Conservation (phyloP, 2,113 vertebrate species). For the Turnix velox region DNA sequence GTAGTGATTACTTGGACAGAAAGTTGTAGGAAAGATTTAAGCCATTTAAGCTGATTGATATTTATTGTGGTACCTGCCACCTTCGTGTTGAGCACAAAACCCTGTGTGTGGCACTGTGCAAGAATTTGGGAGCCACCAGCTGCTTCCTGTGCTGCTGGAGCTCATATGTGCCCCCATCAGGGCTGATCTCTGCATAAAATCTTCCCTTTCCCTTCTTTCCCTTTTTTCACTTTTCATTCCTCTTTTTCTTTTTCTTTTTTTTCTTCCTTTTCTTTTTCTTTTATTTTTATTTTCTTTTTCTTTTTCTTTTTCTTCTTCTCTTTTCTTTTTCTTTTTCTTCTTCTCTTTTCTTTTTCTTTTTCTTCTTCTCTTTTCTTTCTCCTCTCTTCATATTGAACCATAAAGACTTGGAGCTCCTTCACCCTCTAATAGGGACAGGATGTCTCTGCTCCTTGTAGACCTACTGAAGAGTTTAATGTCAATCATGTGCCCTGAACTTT, state of each 20-base stretch:
- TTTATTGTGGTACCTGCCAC: background rate
- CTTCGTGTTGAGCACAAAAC: background rate
- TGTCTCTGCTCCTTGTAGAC: background rate
- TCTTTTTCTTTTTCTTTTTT: too few relatives aligned
- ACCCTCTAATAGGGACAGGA: background rate
- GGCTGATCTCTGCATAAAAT: background rate
- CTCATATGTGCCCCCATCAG: background rate
- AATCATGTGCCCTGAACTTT: background rate
- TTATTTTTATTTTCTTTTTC: too few relatives aligned
- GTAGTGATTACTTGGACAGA: accelerated
- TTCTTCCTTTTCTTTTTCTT: too few relatives aligned
- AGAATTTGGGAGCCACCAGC: background rate
- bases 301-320: background rate
- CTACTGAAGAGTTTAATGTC: background rate
- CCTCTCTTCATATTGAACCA: background rate
- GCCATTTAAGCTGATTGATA: background rate
- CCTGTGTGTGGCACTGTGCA: background rate
- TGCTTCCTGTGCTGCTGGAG: background rate
- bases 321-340: too few relatives aligned
- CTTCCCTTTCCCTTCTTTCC: too few relatives aligned
- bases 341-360: background rate
- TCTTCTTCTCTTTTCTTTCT: background rate
- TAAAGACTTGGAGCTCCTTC: background rate
- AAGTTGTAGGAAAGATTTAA: background rate
- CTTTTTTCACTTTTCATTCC: background rate